Base-by-base conservation (phyloP, 2,797 vertebrate genomes). In the Phoebastria nigripes region DNA sequence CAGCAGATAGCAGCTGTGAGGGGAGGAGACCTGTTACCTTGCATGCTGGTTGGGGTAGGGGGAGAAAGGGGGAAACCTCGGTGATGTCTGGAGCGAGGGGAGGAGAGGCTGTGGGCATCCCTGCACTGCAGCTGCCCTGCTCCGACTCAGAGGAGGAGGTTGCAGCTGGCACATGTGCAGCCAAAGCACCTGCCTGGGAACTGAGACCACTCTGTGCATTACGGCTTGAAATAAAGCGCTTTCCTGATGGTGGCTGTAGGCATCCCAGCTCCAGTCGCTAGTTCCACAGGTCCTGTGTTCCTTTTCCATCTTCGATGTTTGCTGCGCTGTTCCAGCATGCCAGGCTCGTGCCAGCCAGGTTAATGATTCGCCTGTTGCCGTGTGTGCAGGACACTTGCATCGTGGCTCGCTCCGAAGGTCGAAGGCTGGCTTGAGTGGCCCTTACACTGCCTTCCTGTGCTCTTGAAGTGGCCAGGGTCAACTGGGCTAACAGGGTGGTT, bases 381-480 rank as follows among this genome's bases (percentile, higher is more conserved):
- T 4, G 12, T 4, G 41, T 39, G 49, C 3, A 3, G 63, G 71
- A 29, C 7, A 2, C 62, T 24, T 17, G 37, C 4, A 0, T 16
- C 33, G 41, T 19, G 71, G 39, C 84, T 91, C 9, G 1, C 63
- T 77, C 76, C 2, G 8, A 17, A 62, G 49, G 33, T 15, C 0
- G 1, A 20, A 26, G 35, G 37, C 28, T 44, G 59, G 19, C 41
- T 4, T 4, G 8, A 6, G 79, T 5, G 15, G 49, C 46, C 26
- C 28, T n/a, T 66, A 2, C 0, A 2, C 35, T 65, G 35, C 56
- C 37, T 81, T 29, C 79, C 15, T 0, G 1, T 1, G 6, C 63
- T 37, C 69, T 8, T 31, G 39, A 42, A 20, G 72, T 41, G 19
- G 8, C 63, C 29, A 3, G 51, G 46, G 33, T 2, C 6, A 1